phyloP scores from a whole-genome alignment of 1,140 invertebrate species.

The Sinella curviseta region DNA sequence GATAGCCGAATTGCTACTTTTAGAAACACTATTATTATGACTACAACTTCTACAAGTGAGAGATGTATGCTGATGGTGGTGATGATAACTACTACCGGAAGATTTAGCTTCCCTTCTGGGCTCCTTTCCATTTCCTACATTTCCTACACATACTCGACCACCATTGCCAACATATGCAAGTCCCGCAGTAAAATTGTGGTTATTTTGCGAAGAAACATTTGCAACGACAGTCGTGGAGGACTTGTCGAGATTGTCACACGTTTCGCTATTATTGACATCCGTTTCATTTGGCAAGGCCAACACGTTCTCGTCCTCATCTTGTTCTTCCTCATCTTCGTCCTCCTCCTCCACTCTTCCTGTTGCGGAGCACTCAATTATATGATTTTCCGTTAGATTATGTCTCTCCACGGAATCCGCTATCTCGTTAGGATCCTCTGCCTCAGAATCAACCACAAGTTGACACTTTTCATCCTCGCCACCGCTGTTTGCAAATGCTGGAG shows the following conservation, averaged over 20 bases:
- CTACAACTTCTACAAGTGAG: neutral
- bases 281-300: neutral
- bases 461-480: conserved; percentile 4
- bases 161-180: too few relatives aligned
- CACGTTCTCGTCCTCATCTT: neutral
- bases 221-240: neutral
- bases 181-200: too few relatives aligned
- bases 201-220: neutral
- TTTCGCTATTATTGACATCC: neutral
- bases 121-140: neutral
- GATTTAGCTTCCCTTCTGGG: neutral
- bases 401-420: neutral
- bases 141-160: neutral
- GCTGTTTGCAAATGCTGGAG: conserved; percentile 18
- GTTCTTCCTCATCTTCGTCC: neutral
- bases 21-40: neutral
- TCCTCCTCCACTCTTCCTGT: neutral
- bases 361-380: conserved; percentile 4
- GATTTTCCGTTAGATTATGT: conserved; percentile 11
- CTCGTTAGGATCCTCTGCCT: conserved; percentile 21
- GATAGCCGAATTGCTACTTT: neutral
- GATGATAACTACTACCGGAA: neutral
- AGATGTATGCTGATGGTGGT: neutral
- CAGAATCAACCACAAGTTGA: conserved; percentile 30
- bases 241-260: neutral